phyloP scores from a whole-genome alignment of 2,113 vertebrate species.

The Nothoprocta pentlandii region DNA sequence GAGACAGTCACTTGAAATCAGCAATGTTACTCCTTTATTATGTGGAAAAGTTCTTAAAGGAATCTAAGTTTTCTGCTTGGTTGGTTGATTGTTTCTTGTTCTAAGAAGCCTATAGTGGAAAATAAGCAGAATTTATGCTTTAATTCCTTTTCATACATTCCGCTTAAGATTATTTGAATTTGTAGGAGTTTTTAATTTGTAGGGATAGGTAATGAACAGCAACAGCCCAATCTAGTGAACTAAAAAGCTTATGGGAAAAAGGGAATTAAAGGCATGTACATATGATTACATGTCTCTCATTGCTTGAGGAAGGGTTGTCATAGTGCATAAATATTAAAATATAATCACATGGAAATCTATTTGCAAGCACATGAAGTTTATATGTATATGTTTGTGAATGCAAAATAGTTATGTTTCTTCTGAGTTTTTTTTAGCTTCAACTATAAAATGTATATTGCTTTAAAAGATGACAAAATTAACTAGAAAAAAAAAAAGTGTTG shows the following conservation, averaged over 20 bases:
- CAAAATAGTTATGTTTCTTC: conserved; percentile 46
- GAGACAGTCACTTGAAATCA: not conserved
- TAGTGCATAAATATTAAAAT: conserved; percentile 48
- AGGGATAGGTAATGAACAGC: conserved; percentile 4
- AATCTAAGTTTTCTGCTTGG: not conserved
- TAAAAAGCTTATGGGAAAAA: conserved; percentile 16
- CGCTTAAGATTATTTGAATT: conserved; percentile 29
- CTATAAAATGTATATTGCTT: conserved; percentile 75
- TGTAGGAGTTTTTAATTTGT: not conserved
- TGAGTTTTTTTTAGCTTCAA: conserved; percentile 57
- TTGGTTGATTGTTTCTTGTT: not conserved
- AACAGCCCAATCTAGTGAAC: not conserved
- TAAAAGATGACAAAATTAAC: conserved; percentile 63
- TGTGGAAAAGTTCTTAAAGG: not conserved
- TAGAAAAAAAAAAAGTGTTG: conserved; percentile 57
- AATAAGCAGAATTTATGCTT: not conserved
- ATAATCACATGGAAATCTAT: conserved; percentile 51
- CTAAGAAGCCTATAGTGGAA: not conserved
- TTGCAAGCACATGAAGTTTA: conserved; percentile 71
- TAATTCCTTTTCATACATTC: conserved; percentile 33
- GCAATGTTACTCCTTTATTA: not conserved
- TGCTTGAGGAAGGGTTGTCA: conserved; percentile 32
- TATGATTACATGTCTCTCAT: conserved; percentile 4
- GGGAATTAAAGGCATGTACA: conserved; percentile 4
- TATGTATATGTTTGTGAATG: conserved; percentile 76